Percentiles rank a stretch among this genome's conserved stretches.
Conservation (phyloP, 2,888 invertebrate species). For the Anorthoa munda region DNA sequence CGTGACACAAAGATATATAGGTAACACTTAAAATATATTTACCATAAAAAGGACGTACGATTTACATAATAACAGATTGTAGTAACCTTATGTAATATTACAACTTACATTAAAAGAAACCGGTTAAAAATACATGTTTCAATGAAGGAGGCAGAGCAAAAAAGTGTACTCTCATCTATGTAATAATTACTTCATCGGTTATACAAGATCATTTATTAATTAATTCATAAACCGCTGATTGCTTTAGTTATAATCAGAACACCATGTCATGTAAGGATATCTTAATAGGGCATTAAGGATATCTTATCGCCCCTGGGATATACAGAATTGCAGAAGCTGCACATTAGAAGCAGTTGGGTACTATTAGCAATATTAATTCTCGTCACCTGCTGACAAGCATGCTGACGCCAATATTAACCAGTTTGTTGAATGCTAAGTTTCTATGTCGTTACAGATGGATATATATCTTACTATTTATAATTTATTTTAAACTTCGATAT, state of each 20-base stretch:
- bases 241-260: background rate
- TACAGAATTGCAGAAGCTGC: background rate
- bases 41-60: slow-evolving; percentile 42
- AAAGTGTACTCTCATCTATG: slow-evolving; percentile 19
- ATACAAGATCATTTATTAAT: slow-evolving; percentile 6
- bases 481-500: background rate
- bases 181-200: slow-evolving; percentile 3
- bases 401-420: background rate
- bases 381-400: background rate
- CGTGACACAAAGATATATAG: slow-evolving; percentile 10
- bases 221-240: background rate
- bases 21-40: slow-evolving; percentile 33
- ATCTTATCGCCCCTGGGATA: background rate
- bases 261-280: background rate
- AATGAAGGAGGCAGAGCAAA: slow-evolving; percentile 20
- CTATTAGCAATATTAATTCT: background rate
- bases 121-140: slow-evolving; percentile 40
- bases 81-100: slow-evolving; percentile 46
- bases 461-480: background rate
- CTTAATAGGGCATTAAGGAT: no score
- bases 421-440: background rate
- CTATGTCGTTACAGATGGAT: background rate
- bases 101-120: slow-evolving; percentile 31
- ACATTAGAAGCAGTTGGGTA: background rate
- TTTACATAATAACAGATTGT: slow-evolving; percentile 56